Evolutionary conservation across 92 coral and sea anemone genomes (phyloP).

Genomic region (Zoanthus sociatus): DNA sequence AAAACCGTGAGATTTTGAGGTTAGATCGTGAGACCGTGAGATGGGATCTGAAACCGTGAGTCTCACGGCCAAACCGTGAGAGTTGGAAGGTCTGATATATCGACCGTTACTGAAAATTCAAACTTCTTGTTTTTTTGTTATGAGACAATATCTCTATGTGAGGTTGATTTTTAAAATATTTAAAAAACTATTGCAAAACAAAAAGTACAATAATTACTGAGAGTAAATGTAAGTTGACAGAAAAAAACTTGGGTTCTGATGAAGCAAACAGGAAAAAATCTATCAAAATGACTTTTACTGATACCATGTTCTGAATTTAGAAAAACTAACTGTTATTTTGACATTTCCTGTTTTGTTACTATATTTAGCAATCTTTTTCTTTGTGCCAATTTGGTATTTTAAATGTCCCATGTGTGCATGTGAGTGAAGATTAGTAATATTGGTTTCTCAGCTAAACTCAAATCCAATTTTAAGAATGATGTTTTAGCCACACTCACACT

Average conservation of each 20-base stretch:
- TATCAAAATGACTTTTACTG: neutral
- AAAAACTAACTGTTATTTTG: too few species aligned
- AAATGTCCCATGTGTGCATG: neutral
- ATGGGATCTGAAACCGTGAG: too few species aligned
- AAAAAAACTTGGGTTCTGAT: neutral
- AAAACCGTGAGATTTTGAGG: too few species aligned
- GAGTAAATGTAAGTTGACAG: neutral
- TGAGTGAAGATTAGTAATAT: neutral
- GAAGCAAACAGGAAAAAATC: neutral
- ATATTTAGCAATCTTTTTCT: neutral
- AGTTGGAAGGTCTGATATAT: too few species aligned
- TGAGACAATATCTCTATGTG: neutral
- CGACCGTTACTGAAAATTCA: neutral
- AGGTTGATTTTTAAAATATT: neutral
- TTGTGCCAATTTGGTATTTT: neutral
- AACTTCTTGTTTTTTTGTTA: neutral
- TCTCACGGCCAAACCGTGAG: too few species aligned
- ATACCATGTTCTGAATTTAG: too few species aligned
- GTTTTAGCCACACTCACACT: too few species aligned
- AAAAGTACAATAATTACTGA: neutral
- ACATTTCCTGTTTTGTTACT: neutral
- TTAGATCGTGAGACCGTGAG: too few species aligned
- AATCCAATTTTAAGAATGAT: too few species aligned
- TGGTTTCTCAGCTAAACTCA: neutral
- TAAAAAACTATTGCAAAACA: neutral